Evolutionary conservation across 2,888 invertebrate species (phyloP).

Genomic region (Trileptium ribeirensis): DNA sequence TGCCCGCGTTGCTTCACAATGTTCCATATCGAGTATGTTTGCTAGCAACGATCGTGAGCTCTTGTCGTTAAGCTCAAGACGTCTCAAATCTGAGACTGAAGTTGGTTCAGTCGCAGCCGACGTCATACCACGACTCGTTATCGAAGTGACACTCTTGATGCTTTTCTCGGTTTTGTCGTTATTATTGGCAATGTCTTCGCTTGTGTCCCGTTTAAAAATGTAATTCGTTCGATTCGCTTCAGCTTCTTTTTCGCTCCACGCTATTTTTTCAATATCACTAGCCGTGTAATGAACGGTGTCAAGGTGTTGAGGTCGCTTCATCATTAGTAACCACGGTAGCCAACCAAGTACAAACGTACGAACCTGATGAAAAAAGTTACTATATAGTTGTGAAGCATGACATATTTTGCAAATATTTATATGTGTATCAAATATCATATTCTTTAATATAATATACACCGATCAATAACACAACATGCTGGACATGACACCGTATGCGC

Average conservation of each 20-base stretch:
- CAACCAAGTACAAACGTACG: slow-evolving; percentile 15
- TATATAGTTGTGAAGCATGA: no score
- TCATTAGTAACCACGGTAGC: slow-evolving; percentile 18
- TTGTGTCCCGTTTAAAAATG: background rate
- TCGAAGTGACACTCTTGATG: background rate
- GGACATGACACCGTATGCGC: no score
- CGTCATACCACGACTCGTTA: background rate
- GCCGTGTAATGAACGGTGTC: background rate
- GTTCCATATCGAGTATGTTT: slow-evolving; percentile 12
- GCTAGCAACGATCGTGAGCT: background rate
- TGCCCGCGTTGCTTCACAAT: background rate
- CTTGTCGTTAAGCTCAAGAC: background rate
- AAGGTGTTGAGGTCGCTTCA: slow-evolving; percentile 20
- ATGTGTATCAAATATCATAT: no score
- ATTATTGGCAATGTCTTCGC: background rate
- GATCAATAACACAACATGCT: no score
- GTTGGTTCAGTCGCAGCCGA: background rate
- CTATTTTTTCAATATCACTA: background rate
- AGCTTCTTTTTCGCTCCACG: no score
- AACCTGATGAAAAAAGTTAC: slow-evolving; percentile 6
- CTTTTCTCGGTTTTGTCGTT: background rate
- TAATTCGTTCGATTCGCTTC: no score
- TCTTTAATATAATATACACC: no score
- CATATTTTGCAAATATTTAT: no score
- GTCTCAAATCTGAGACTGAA: background rate